phyloP scores from a whole-genome alignment of 23 tunicate species.

The Trididemnum nubilum region DNA sequence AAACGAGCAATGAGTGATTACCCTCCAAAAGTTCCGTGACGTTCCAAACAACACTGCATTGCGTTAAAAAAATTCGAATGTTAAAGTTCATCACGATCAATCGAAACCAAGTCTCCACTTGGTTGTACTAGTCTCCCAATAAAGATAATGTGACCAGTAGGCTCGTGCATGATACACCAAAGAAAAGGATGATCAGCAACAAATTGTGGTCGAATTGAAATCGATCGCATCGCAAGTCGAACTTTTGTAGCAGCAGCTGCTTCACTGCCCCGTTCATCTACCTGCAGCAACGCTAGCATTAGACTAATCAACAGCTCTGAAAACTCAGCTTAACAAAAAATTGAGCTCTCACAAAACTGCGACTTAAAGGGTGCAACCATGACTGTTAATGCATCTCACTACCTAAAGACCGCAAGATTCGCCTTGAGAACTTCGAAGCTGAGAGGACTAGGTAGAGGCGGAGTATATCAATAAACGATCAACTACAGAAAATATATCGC shows the following conservation, averaged over 20 bases:
- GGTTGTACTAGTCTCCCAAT: conserved; percentile 65
- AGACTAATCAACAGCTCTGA: background rate
- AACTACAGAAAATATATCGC: no score
- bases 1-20: no score
- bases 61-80: background rate
- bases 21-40: no score
- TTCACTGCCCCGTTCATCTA: conserved; percentile 81
- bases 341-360: no score
- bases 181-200: conserved; percentile 80
- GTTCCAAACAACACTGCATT: background rate
- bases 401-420: no score
- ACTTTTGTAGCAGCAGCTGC: conserved; percentile 86
- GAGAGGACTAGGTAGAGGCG: no score
- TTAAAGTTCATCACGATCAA: conserved; percentile 50
- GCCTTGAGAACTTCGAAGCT: no score
- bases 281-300: conserved; percentile 33
- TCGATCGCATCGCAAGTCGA: conserved; percentile 59
- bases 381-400: no score
- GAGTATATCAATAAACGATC: no score
- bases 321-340: no score
- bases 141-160: conserved; percentile 62
- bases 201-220: conserved; percentile 28
- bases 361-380: no score
- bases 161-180: conserved; percentile 60
- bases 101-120: conserved; percentile 33